Evolutionary conservation across 2,888 invertebrate genomes (phyloP).

Genomic region (Brenthis daphne): DNA sequence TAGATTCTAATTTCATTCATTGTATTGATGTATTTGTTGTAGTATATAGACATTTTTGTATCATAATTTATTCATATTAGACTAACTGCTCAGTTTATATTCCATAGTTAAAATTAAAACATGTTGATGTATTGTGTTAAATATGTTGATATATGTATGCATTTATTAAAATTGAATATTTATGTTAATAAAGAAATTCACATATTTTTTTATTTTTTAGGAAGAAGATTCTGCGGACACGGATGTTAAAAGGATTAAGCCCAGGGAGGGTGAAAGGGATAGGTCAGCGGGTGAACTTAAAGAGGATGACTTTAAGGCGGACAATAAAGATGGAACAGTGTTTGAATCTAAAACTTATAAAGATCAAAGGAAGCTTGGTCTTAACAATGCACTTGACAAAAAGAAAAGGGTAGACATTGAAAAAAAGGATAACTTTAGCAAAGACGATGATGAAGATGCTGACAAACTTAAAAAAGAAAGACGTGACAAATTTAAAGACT

Average conservation of each 20-base stretch:
- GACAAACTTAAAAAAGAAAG: conserved; percentile 70
- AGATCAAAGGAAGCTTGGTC: conserved; percentile 64
- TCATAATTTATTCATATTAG: no score
- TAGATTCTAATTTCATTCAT: no score
- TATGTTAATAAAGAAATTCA: neutral
- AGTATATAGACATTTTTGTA: no score
- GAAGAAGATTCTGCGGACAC: conserved; percentile 71
- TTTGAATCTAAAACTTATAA: conserved; percentile 72
- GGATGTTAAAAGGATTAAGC: conserved; percentile 75
- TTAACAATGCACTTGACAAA: conserved; percentile 66
- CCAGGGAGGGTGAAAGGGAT: conserved; percentile 75
- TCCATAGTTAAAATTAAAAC: no score
- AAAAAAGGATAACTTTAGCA: conserved; percentile 65
- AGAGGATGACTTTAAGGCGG: conserved; percentile 62
- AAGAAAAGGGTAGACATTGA: conserved; percentile 73
- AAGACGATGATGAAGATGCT: conserved; percentile 74
- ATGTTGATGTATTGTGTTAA: no score
- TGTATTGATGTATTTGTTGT: no score
- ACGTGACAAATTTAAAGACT: conserved; percentile 67
- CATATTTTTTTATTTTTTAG: conserved; percentile 50
- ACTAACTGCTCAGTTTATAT: no score
- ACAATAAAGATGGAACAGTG: conserved; percentile 62
- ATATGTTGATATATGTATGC: no score
- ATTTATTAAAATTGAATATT: no score
- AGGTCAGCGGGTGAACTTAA: conserved; percentile 57